Conservation (phyloP, 1,140 invertebrate species). For the Zelostemma sp. region DNA sequence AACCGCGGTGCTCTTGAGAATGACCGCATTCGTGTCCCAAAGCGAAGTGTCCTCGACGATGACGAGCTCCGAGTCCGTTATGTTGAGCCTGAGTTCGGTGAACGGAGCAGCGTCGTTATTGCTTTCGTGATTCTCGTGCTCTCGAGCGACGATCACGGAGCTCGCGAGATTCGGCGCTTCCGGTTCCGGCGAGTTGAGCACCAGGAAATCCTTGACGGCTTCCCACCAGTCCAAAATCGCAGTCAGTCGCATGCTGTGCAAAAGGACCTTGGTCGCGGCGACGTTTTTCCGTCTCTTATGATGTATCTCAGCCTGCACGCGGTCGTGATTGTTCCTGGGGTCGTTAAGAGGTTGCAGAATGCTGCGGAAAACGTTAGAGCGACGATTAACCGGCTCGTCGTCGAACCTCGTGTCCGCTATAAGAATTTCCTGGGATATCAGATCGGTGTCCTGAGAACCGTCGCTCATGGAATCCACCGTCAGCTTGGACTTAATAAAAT, state of each 20-base stretch:
- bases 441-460: constrained; percentile 90
- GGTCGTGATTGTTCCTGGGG: constrained; percentile 67
- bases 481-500: constrained; percentile 92
- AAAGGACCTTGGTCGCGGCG: constrained; percentile 88
- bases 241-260: constrained; percentile 97
- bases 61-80: constrained; percentile 95
- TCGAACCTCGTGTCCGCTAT: constrained; percentile 85
- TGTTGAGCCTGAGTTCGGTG: constrained; percentile 89
- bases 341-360: constrained; percentile 85
- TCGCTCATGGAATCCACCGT: constrained; percentile 89
- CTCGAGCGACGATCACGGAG: constrained; percentile 16
- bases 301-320: constrained; percentile 89
- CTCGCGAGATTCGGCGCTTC: constrained; percentile 31
- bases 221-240: constrained; percentile 96
- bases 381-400: constrained; percentile 77
- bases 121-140: constrained; percentile 11
- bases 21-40: constrained; percentile 93
- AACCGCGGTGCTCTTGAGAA: constrained; percentile 92
- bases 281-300: constrained; percentile 76
- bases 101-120: constrained; percentile 64
- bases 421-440: constrained; percentile 93
- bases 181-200: constrained; percentile 63
- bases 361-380: constrained; percentile 89
- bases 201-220: constrained; percentile 84
- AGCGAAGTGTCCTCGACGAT: constrained; percentile 91